Evolutionary conservation across 1,140 invertebrate genomes (phyloP), one percentile per base, ranked within the genome.

Genomic region (Heliothis subflexa): DNA sequence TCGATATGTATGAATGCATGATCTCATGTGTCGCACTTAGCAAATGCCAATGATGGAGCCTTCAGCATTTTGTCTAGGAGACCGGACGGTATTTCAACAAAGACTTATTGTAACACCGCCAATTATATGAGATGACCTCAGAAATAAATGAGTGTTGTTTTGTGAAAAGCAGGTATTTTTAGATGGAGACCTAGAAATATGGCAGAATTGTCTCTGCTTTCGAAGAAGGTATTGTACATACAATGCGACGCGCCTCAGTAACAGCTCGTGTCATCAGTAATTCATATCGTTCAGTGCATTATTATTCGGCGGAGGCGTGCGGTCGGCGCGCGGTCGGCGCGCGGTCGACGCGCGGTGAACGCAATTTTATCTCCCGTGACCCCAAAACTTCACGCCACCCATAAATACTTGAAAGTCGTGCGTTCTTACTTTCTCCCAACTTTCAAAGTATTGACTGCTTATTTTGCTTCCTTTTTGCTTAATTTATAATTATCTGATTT

Each of bases 371-470:
- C 45, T 50, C 16, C n/a, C 21, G 18, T 28, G 66, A 52, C 66
- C 64, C 18, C 66, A 47, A 70, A n/a, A 50, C 66, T 66, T 66
- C 16, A 66, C 66, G 47, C 66, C 13, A 25, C 14, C 13, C 21
- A 13, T 14, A 13, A 25, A 50, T 25, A 68, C 66, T 50, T 25
- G 66, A 50, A 70, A 70, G 47, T 68, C 16, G 64, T 14, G 4
- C 45, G 11, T 52, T 40, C 12, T 9, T 28, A 70, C 66, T 70
- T 70, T 70, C 66, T 70, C 66, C 66, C 18, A 52, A 70, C 47
- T 70, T 70, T 70, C 66, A 70, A 68, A 50, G 66, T 70, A 40
- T 66, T 11, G 9, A 12, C n/a, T 66, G n/a, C 16, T 10, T 47
- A 13, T n/a, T 12, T 10, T 13, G n/a, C n/a, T 18, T 52, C 45